phyloP scores from a whole-genome alignment of 2,888 invertebrate genomes.

The Amphiduros pacificus region DNA sequence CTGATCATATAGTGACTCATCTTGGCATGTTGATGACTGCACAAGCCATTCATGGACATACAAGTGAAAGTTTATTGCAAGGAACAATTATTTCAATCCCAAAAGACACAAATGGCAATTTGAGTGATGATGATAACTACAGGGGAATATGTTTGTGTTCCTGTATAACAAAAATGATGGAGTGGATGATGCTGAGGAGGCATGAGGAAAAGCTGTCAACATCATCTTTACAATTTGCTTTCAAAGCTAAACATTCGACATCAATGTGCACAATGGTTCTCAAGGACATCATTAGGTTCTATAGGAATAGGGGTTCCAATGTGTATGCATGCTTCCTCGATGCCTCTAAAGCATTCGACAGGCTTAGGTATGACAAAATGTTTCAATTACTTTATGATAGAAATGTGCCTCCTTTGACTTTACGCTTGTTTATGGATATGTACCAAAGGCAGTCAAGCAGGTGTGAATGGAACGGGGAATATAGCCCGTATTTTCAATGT shows the following conservation, averaged over 20 bases:
- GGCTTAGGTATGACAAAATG: not conserved
- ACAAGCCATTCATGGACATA: not conserved
- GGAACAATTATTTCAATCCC: not conserved
- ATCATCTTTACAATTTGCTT: not conserved
- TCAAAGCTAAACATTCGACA: conserved; percentile 1
- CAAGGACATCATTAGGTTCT: not conserved
- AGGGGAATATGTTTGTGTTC: not conserved
- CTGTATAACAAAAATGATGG: not conserved
- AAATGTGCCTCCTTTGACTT: not conserved
- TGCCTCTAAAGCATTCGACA: conserved; percentile 6
- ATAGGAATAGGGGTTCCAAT: not conserved
- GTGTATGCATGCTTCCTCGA: not conserved
- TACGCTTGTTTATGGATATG: not conserved
- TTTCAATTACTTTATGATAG: not conserved
- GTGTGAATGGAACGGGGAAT: not conserved
- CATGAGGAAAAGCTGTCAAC: not conserved
- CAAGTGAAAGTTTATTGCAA: not conserved
- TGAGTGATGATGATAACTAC: not conserved
- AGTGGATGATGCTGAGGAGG: not conserved
- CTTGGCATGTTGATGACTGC: not conserved
- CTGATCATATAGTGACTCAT: not conserved
- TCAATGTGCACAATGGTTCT: not conserved
- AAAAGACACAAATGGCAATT: not conserved
- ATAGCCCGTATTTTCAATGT: not conserved
- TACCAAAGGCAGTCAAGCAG: not conserved